Percentiles rank a stretch among this genome's conserved stretches.
These are phyloP conservation scores for Alcis repandata DNA, from an alignment of 2,888 invertebrate genomes.

Conservation along the genomic window DNA sequence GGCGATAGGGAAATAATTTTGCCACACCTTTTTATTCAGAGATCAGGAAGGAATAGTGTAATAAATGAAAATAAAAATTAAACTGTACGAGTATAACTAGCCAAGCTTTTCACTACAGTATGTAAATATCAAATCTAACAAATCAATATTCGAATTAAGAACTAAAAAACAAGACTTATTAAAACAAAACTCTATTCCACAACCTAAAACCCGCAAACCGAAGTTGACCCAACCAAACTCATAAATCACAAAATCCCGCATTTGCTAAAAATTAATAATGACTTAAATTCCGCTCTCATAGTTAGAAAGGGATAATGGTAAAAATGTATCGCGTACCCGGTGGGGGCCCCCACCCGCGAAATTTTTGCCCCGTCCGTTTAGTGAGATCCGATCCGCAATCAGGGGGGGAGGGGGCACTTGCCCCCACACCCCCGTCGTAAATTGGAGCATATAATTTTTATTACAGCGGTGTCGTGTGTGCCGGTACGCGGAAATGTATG, in stretches of 20 bases:
- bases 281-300: constrained; percentile 76
- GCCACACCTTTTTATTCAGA: no score
- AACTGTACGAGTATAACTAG: no score
- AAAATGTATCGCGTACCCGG: constrained; percentile 79
- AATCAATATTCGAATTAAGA: neutral
- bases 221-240: constrained; percentile 21
- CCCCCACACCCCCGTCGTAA: constrained; percentile 73
- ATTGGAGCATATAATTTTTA: constrained; percentile 87
- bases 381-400: constrained; percentile 85
- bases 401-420: constrained; percentile 70
- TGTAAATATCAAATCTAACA: no score
- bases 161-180: neutral
- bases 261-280: constrained; percentile 78
- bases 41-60: no score
- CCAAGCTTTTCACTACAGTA: no score
- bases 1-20: no score
- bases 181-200: neutral
- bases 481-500: constrained; percentile 45
- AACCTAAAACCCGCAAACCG: neutral
- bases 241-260: constrained; percentile 50
- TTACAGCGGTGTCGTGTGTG: constrained; percentile 82
- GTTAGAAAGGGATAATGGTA: constrained; percentile 82
- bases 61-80: no score
- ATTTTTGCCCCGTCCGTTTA: constrained; percentile 80
- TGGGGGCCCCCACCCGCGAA: constrained; percentile 67